These are phyloP conservation scores for Gnathonemus longibarbis DNA, from an alignment of 2,113 vertebrate species.

Conservation along the genomic window DNA sequence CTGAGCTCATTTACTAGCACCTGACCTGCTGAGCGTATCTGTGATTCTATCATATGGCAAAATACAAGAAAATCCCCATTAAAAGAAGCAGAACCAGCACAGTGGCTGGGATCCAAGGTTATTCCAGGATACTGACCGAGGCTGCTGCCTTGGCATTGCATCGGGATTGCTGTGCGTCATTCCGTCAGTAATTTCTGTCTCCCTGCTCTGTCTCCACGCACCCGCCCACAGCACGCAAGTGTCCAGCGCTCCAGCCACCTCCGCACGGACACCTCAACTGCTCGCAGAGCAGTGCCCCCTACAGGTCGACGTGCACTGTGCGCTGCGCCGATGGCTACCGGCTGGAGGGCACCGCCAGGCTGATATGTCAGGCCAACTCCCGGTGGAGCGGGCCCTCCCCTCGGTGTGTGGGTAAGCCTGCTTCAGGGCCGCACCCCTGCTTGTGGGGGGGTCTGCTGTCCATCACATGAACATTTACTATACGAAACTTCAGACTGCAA, in stretches of 20 bases:
- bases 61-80: background rate
- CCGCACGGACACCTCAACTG: conserved; percentile 76
- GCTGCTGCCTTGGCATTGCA: background rate
- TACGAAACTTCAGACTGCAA: background rate
- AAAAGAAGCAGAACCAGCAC: background rate
- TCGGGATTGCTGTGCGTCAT: background rate
- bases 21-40: background rate
- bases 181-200: background rate
- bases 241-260: conserved; percentile 65
- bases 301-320: conserved; percentile 68
- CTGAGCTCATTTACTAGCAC: background rate
- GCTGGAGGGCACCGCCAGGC: conserved; percentile 70
- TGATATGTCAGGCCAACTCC: conserved; percentile 75
- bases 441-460: background rate
- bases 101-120: background rate
- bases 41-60: background rate
- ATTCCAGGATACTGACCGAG: background rate
- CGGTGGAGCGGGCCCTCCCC: conserved; percentile 84
- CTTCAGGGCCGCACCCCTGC: background rate
- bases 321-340: conserved; percentile 78
- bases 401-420: conserved; percentile 83
- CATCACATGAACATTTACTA: background rate
- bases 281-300: conserved; percentile 57
- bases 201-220: background rate
- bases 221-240: conserved; percentile 70